phyloP scores from a whole-genome alignment of 1,140 invertebrate genomes.

The Idris sp. region DNA sequence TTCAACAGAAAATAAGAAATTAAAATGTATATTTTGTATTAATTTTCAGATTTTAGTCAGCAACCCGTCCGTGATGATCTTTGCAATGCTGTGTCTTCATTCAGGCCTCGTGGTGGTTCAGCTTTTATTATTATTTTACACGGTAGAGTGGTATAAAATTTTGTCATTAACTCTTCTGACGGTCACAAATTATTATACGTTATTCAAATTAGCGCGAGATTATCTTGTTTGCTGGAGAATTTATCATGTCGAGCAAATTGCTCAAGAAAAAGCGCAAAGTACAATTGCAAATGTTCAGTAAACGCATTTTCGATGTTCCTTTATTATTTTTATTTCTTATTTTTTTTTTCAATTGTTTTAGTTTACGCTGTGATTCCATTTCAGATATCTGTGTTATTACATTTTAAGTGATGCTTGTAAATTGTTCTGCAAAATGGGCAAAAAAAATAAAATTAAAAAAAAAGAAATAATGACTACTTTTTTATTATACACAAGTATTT shows the following conservation, averaged over 20 bases:
- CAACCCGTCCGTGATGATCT: conserved; percentile 90
- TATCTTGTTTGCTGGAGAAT: conserved; percentile 90
- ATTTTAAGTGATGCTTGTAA: conserved; percentile 17
- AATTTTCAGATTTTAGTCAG: conserved; percentile 88
- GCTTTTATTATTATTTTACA: conserved; percentile 86
- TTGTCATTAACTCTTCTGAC: conserved; percentile 90
- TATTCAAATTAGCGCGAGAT: conserved; percentile 93
- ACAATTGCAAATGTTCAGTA: conserved; percentile 30
- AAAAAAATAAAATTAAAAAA: conserved; percentile 1
- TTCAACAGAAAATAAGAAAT: too few species aligned
- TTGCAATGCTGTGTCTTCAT: conserved; percentile 86
- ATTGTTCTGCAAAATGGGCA: conserved; percentile 26
- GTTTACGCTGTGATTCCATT: background rate
- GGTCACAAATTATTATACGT: conserved; percentile 93
- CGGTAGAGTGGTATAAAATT: conserved; percentile 94
- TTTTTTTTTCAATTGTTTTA: background rate
- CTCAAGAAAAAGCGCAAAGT: conserved; percentile 79
- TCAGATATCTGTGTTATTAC: conserved; percentile 23
- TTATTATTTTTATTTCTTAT: conserved; percentile 3
- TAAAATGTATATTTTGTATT: too few species aligned
- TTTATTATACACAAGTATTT: conserved; percentile 46
- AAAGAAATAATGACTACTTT: background rate
- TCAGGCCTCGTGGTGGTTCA: conserved; percentile 86
- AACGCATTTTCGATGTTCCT: too few species aligned
- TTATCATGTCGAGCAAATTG: conserved; percentile 86